Base-by-base conservation (phyloP, 2,888 invertebrate species). In the Eulithis testata region DNA sequence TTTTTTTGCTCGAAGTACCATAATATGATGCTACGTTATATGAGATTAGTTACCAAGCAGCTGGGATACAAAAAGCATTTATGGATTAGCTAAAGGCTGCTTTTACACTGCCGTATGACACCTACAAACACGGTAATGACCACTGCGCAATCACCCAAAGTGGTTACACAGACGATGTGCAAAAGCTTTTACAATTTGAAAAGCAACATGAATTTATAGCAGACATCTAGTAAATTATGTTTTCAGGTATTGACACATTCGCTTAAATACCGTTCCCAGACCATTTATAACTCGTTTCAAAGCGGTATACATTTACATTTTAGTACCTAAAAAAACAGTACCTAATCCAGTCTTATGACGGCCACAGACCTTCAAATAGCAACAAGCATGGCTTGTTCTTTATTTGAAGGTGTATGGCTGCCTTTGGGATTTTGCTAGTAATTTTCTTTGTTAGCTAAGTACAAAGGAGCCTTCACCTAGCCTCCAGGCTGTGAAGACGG, bases 141-240 rank as follows among this genome's bases (percentile, higher is more conserved):
- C 31, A 31, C 5, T 31, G 31, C 6, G 31, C 3, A 31, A 31
- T n/a, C n/a, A n/a, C 11, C 50, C 50, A 50, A 50, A 49, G 14
- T 14, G 21, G 21, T 21, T 21, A 21, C 21, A 21, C 21, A 21
- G 21, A 21, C 21, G 21, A 21, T 31, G 27, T 50, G 31, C 51
- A 47, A 45, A 36, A 36, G 45, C 36, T 31, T 12, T 56, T 47
- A 31, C 11, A 56, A 47, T 4, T 55, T 27, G 8, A 11, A 11
- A 43, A 68, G 64, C 58, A 37, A 31, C 53, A 54, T 43, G 31
- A 69, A 67, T 71, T 72, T 68, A 68, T 70, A 45, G 66, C 63
- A 58, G 66, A 59, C 69, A 69, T 56, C 31, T 65, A 52, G 63
- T 69, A 67, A 68, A 68, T 67, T 70, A 70, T 47, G 47, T 47